These are phyloP conservation scores for Semibalanus balanoides DNA, from an alignment of 1,140 invertebrate species.

Conservation along the genomic window DNA sequence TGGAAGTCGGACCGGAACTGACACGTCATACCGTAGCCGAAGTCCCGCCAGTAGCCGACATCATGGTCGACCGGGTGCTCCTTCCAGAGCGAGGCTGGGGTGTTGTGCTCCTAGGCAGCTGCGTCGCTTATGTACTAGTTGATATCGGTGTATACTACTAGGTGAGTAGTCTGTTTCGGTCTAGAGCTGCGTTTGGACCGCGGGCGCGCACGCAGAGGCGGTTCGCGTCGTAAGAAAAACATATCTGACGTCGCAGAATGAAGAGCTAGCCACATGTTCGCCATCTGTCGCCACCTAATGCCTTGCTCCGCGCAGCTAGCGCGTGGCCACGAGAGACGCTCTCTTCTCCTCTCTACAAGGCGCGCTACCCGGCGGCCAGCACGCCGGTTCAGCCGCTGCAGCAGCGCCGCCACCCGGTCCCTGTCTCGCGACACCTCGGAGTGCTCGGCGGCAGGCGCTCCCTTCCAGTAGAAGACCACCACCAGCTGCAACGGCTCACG, in stretches of 20 bases:
- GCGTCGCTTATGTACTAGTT: no score
- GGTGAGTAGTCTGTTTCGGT: constrained; percentile 63
- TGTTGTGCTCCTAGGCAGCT: not conserved
- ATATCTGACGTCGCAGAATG: constrained; percentile 71
- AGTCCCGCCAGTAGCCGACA: constrained; percentile 63
- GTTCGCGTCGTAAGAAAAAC: no score
- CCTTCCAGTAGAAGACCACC: not conserved
- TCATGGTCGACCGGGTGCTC: not conserved
- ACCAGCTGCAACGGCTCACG: not conserved
- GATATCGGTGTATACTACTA: constrained; percentile 68
- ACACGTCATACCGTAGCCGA: constrained; percentile 72
- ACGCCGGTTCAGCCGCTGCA: not conserved
- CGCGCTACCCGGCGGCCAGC: not conserved
- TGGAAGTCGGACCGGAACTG: constrained; percentile 67
- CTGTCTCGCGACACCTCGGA: not conserved
- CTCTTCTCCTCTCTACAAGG: not conserved
- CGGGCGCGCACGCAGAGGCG: constrained; percentile 53
- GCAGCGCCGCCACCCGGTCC: not conserved
- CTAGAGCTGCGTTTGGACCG: constrained; percentile 38
- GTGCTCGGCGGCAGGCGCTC: no score
- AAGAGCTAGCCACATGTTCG: constrained; percentile 56
- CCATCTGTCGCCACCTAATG: constrained; percentile 17
- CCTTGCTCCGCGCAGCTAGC: not conserved
- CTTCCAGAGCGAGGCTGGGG: not conserved
- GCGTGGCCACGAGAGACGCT: constrained; percentile 23